Conservation (phyloP, 2,888 invertebrate genomes). For the Orchesellides sinensis region DNA sequence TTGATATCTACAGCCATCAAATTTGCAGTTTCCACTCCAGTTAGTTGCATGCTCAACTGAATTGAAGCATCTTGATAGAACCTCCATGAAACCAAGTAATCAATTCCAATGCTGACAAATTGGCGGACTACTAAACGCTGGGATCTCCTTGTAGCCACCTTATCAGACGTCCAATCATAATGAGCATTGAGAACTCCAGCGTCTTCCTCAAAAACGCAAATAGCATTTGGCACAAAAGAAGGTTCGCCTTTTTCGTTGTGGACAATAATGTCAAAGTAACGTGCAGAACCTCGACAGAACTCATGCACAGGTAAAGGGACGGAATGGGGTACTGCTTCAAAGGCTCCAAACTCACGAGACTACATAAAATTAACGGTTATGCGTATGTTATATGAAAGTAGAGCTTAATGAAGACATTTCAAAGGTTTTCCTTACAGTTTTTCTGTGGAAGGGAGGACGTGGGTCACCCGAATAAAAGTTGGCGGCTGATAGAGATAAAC, state of each 20-base stretch:
- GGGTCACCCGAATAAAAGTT: constrained; percentile 53
- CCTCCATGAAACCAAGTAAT: constrained; percentile 56
- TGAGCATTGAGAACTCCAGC: constrained; percentile 41
- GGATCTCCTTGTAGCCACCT: constrained; percentile 2
- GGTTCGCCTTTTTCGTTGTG: neutral
- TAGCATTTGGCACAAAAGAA: neutral
- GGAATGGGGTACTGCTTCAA: neutral
- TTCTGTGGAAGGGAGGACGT: constrained; percentile 56
- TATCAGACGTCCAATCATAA: neutral
- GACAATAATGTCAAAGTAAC: constrained; percentile 8
- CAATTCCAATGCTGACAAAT: constrained; percentile 16
- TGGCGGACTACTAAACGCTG: constrained; percentile 1
- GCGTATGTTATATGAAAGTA: no score
- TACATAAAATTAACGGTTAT: neutral
- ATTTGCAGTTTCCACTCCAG: constrained; percentile 52
- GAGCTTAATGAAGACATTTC: no score
- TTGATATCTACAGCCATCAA: constrained; percentile 45
- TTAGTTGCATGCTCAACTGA: constrained; percentile 30
- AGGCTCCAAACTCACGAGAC: constrained; percentile 28
- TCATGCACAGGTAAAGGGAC: neutral
- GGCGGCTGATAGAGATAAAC: constrained; percentile 39
- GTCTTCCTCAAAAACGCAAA: constrained; percentile 53
- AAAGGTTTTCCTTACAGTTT: no score
- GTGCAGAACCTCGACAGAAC: constrained; percentile 13
- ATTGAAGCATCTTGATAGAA: constrained; percentile 67